Base-by-base conservation (phyloP, 2,113 vertebrate species). In the Saguinus imperator region DNA sequence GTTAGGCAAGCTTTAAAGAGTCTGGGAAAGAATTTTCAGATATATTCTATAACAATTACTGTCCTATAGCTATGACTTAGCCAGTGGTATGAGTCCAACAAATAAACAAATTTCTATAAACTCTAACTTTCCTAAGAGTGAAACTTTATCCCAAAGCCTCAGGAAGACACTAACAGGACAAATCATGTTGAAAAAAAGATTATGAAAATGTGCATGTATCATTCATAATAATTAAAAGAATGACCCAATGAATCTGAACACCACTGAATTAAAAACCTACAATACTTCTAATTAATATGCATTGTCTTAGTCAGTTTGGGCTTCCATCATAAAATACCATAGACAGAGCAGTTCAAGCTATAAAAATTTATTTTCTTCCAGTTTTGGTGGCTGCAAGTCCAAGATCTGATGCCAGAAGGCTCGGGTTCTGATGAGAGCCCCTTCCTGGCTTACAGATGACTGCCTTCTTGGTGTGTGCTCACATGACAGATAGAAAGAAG, bases 41-140 rank as follows among this genome's bases (percentile, higher is more conserved):
- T 10, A 57, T 68, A 35, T 88, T 91, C 77, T 91, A 23, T 81
- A 35, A 61, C 6, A 12, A 77, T 76, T 29, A 61, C 29, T 58
- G 20, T n/a, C 23, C 1, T 80, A 45, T 12, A 89, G 25, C 43
- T 82, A n/a, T 72, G n/a, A 95, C 10, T 79, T 55, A 82, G 32
- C 52, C 37, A 35, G 27, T 18, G 58, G 45, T 21, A 45, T 50
- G 20, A 94, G 21, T 70, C 50, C 29, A 72, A 58, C 23, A 68
- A 87, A 45, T 70, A 89, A 94, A 48, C n/a, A 29, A 7, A 86
- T 86, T 86, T 87, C 73, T 77, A 37, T 50, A 72, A 95, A 70
- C 40, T 43, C 13, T 7, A 27, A 27, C 43, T 88, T 81, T 91
- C 32, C 35, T 91, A 23, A 48, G 58, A 77, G 45, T 48, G 12